Conservation (phyloP, 2,113 vertebrate genomes). For the Aix galericulata region DNA sequence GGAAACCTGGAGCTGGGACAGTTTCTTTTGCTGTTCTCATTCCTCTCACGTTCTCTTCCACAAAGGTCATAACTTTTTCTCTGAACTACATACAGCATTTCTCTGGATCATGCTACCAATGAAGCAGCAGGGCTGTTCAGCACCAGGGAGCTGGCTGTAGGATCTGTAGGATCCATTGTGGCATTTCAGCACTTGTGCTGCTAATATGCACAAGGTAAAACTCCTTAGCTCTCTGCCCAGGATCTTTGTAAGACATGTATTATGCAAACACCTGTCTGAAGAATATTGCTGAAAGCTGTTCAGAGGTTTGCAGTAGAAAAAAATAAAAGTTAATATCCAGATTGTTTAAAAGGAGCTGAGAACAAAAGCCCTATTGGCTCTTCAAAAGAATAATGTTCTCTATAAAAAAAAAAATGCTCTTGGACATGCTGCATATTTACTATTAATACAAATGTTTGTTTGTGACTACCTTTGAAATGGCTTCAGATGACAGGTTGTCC, state of each 20-base stretch:
- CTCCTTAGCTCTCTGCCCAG: slow-evolving; percentile 41
- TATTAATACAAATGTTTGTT: slow-evolving; percentile 58
- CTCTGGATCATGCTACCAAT: not conserved
- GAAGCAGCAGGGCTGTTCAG: not conserved
- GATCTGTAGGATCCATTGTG: not conserved
- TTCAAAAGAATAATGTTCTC: slow-evolving; percentile 49
- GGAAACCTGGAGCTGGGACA: not conserved
- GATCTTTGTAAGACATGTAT: slow-evolving; percentile 36
- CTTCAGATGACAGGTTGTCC: slow-evolving; percentile 21
- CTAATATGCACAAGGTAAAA: not conserved
- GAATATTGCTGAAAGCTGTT: slow-evolving; percentile 37
- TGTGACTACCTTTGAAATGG: slow-evolving; percentile 41
- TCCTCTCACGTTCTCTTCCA: not conserved
- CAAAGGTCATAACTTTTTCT: not conserved
- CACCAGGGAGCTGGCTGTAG: not conserved
- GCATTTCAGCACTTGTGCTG: not conserved
- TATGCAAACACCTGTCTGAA: slow-evolving; percentile 44
- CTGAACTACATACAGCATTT: not conserved
- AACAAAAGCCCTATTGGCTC: slow-evolving; percentile 41
- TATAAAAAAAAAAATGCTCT: not conserved
- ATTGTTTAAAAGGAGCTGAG: slow-evolving; percentile 32
- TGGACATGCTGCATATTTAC: slow-evolving; percentile 28
- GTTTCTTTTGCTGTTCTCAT: not conserved
- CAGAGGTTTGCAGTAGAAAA: not conserved
- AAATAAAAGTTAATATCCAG: slow-evolving; percentile 59